Evolutionary conservation across 2,113 vertebrate genomes (phyloP).

Genomic region (Tretioscincus oriximinensis): DNA sequence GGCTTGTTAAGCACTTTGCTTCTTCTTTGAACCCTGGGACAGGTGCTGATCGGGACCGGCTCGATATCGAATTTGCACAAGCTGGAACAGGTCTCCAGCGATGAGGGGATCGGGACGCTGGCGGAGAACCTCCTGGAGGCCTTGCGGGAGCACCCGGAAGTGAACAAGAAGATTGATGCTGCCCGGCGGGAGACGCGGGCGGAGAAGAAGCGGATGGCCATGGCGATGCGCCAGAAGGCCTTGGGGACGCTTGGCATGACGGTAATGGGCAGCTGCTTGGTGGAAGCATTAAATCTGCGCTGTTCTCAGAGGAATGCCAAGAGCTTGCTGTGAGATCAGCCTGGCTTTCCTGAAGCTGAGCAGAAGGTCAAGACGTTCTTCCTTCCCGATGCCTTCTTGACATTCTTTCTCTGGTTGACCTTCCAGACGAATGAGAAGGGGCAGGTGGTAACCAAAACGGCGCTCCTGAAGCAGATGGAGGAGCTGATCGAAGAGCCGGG

Average conservation of each 20-base stretch:
- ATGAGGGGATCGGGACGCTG: constrained; percentile 95
- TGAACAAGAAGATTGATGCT: constrained; percentile 95
- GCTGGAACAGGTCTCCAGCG: constrained; percentile 97
- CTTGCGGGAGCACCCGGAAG: constrained; percentile 88
- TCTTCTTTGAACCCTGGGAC: neutral
- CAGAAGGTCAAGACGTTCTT: neutral
- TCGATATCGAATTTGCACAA: constrained; percentile 97
- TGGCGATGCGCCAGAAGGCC: constrained; percentile 99
- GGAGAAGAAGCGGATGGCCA: constrained; percentile 98
- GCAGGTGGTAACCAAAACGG: constrained; percentile 97
- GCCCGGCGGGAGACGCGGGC: constrained; percentile 93
- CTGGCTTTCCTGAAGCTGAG: neutral
- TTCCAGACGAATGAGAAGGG: constrained; percentile 96
- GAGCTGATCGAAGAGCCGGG: constrained; percentile 98
- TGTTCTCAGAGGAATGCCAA: neutral
- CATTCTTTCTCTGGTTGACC: neutral
- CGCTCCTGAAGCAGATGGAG: constrained; percentile 97
- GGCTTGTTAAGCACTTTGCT: too few species aligned
- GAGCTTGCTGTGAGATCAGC: too few species aligned
- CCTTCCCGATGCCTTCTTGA: constrained; percentile 2
- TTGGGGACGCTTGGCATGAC: constrained; percentile 98
- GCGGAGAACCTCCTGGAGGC: constrained; percentile 97
- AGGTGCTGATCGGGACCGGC: constrained; percentile 94
- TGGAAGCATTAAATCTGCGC: neutral
- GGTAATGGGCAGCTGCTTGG: constrained; percentile 61